Evolutionary conservation across 2,797 vertebrate species (phyloP).

Genomic region (Myotis pilosus): DNA sequence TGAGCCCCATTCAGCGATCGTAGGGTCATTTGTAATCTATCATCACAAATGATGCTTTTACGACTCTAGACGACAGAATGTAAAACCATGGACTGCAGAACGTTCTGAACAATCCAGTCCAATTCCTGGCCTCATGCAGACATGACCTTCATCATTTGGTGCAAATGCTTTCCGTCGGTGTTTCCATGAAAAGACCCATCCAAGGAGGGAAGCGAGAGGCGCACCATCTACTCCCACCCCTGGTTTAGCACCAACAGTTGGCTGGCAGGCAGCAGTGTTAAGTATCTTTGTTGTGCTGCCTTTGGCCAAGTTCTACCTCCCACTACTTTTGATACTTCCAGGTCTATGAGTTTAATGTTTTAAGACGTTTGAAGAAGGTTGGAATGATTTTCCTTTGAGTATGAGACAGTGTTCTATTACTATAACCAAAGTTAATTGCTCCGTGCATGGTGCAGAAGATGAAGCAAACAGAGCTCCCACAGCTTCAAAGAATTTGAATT

Average conservation of each 20-base stretch:
- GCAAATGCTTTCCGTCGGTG: background rate
- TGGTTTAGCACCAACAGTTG: background rate
- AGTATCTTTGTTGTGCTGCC: background rate
- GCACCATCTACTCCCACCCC: accelerated
- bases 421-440: slow-evolving; percentile 63
- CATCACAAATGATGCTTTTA: background rate
- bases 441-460: slow-evolving; percentile 51
- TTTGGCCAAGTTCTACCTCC: slow-evolving; percentile 24
- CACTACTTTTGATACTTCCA: slow-evolving; percentile 49
- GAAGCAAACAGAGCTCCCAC: slow-evolving; percentile 56
- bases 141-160: background rate
- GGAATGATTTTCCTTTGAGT: slow-evolving; percentile 59
- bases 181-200: background rate
- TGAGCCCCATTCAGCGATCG: background rate
- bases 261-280: background rate
- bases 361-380: slow-evolving; percentile 51
- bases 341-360: slow-evolving; percentile 38
- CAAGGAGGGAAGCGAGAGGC: background rate
- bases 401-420: background rate
- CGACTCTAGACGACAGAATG: background rate
- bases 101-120: background rate
- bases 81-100: background rate
- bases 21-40: background rate
- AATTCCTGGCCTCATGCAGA: background rate
- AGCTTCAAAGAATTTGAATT: slow-evolving; percentile 77